Base-by-base conservation (phyloP, 2,797 vertebrate genomes). In the Myripristis murdjan region DNA sequence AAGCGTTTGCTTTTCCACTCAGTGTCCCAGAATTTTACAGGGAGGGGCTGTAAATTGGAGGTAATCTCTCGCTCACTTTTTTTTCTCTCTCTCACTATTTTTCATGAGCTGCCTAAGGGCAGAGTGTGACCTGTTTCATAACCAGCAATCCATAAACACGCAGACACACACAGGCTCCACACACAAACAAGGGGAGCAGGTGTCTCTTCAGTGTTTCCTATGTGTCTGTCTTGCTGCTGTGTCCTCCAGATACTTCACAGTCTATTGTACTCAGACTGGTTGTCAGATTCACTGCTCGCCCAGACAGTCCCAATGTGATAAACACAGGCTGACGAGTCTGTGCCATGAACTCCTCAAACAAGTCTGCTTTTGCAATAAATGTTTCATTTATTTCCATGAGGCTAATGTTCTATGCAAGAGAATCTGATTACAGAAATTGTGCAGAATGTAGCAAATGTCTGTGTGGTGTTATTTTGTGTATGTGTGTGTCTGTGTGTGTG, bases 41-140 rank as follows among this genome's bases (percentile, higher is more conserved):
- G n/a, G 28, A 37, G 23, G 12, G 20, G 76, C 61, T 79, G 72
- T 73, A 83, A 83, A 84, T 83, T 57, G 73, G 63, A 83, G 55
- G 65, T 77, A 83, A 87, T 80, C 77, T 77, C 68, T 53, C 56
- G 31, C 15, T 64, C 44, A 60, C 53, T 66, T 48, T 59, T 23
- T 43, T 4, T 9, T 14, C 28, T 3, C 74, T 73, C 11, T 22
- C 35, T 57, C 23, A 14, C 58, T 69, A 41, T 55, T 63, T 74
- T 58, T 67, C 71, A 5, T n/a, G 67, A 63, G 73, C 69, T 66
- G 70, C 77, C 83, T n/a, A 56, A 77, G 81, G 75, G 70, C 59
- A 81, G 70, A 60, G 57, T 71, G 76, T 81, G 83, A 86, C 86
- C 82, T 73, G 81, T 84, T 90, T 89, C 79, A 76, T 83, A 85